Percentiles rank a stretch among this genome's conserved stretches.
Conservation (phyloP, 1,140 invertebrate genomes). For the Schlechtendalia chinensis region DNA sequence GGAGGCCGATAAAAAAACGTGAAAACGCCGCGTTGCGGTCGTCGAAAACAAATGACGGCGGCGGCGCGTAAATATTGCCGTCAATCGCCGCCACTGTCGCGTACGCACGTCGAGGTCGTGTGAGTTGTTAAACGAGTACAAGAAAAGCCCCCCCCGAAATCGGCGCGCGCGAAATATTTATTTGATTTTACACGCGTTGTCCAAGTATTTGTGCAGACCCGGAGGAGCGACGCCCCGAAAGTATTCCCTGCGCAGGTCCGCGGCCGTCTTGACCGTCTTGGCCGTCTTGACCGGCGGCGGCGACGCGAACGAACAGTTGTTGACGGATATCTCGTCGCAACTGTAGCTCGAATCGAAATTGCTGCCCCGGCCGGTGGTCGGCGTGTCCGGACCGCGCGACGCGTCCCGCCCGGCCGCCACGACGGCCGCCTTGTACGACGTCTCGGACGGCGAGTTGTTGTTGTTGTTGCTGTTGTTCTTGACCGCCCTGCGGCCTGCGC, state of each 20-base stretch:
- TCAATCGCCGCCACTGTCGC: too few species aligned
- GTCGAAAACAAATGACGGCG: too few species aligned
- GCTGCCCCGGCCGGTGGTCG: neutral
- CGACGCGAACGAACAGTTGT: conserved; percentile 28
- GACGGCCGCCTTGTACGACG: conserved; percentile 32
- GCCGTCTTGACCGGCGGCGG: neutral
- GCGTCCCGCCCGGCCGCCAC: too few species aligned
- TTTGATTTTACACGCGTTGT: conserved; percentile 41
- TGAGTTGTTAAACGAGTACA: too few species aligned
- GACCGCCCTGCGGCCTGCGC: conserved; percentile 38
- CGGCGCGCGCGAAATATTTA: too few species aligned
- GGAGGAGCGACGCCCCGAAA: conserved; percentile 27
- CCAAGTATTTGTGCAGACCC: conserved; percentile 28
- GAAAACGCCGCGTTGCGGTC: too few species aligned
- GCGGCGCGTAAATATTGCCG: too few species aligned
- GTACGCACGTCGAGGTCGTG: too few species aligned
- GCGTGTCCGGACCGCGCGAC: conserved; percentile 1
- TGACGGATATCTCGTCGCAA: conserved; percentile 45
- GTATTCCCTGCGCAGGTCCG: conserved; percentile 39
- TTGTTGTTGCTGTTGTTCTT: neutral
- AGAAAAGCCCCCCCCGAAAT: too few species aligned
- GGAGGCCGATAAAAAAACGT: too few species aligned
- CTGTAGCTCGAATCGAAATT: conserved; percentile 47
- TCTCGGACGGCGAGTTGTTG: conserved; percentile 25
- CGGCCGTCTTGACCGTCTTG: conserved; percentile 26